These are phyloP conservation scores for Moxostoma hubbsi DNA, from an alignment of 2,797 vertebrate genomes.

Conservation along the genomic window DNA sequence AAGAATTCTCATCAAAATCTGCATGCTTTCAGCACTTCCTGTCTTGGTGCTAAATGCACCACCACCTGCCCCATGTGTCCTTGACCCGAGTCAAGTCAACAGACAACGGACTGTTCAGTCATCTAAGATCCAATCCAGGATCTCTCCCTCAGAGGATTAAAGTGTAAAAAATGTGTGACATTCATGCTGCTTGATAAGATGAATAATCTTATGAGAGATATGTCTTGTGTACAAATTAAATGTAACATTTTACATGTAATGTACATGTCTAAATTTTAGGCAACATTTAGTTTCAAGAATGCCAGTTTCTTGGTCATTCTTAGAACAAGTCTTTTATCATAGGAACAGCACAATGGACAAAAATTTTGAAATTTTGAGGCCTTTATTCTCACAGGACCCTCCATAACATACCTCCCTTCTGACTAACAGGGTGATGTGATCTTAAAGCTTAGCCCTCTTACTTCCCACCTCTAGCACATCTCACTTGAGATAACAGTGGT, in stretches of 20 bases:
- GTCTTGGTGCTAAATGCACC: slow-evolving; percentile 50
- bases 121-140: slow-evolving; percentile 31
- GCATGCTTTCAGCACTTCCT: slow-evolving; percentile 56
- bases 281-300: too few relatives aligned
- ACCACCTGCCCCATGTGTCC: slow-evolving; percentile 59
- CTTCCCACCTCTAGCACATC: slow-evolving; percentile 41
- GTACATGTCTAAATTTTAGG: too few relatives aligned
- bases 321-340: background rate
- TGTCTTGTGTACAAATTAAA: background rate
- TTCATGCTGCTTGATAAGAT: background rate
- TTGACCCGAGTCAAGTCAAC: slow-evolving; percentile 59
- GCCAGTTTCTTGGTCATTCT: too few relatives aligned
- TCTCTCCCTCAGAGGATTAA: slow-evolving; percentile 28
- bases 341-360: too few relatives aligned
- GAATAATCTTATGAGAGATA: background rate
- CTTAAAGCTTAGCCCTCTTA: slow-evolving; percentile 31
- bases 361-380: background rate
- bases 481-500: slow-evolving; percentile 54
- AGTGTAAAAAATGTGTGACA: background rate
- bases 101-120: slow-evolving; percentile 55
- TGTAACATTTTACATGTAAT: background rate
- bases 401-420: slow-evolving; percentile 1
- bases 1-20: slow-evolving; percentile 50
- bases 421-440: slow-evolving; percentile 17
- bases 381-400: slow-evolving; percentile 10